These are phyloP conservation scores for Ennomos fuscantarius DNA, from an alignment of 2,888 invertebrate species.

Conservation along the genomic window DNA sequence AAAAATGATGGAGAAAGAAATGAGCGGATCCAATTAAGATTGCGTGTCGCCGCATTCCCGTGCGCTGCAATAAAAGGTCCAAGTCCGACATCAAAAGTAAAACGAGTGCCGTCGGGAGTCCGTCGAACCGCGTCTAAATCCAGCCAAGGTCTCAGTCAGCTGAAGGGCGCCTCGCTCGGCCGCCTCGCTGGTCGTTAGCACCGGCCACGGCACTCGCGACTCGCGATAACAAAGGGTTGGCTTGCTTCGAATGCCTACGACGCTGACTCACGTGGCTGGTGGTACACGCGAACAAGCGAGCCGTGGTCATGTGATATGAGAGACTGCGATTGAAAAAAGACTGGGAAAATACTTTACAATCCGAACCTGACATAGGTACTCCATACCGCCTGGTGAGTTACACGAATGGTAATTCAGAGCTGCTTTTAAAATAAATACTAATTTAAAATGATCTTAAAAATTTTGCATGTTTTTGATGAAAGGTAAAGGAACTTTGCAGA, in stretches of 20 bases:
- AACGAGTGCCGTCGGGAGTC: constrained; percentile 72
- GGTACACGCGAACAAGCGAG: constrained; percentile 31
- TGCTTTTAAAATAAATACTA: constrained; percentile 40
- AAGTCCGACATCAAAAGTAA: constrained; percentile 70
- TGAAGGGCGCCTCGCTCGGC: constrained; percentile 80
- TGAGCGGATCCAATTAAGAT: constrained; percentile 58
- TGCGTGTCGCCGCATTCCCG: constrained; percentile 61
- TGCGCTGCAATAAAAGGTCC: constrained; percentile 68
- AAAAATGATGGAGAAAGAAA: constrained; percentile 48
- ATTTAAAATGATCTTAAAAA: constrained; percentile 48
- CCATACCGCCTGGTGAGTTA: constrained; percentile 64
- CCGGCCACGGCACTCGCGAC: constrained; percentile 39
- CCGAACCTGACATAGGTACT: constrained; percentile 1
- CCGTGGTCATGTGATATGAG: constrained; percentile 5
- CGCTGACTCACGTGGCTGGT: constrained; percentile 67
- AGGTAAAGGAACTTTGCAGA: constrained; percentile 58
- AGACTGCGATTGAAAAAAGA: constrained; percentile 24
- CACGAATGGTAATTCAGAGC: constrained; percentile 42
- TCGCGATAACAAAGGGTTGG: constrained; percentile 77
- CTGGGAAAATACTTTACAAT: constrained; percentile 21
- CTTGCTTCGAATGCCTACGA: constrained; percentile 48
- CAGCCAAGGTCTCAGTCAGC: constrained; percentile 80
- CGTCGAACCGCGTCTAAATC: constrained; percentile 81
- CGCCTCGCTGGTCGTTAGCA: constrained; percentile 78
- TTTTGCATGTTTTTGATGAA: constrained; percentile 51